Conservation (phyloP, 2,888 invertebrate genomes). For the Dioctria linearis region DNA sequence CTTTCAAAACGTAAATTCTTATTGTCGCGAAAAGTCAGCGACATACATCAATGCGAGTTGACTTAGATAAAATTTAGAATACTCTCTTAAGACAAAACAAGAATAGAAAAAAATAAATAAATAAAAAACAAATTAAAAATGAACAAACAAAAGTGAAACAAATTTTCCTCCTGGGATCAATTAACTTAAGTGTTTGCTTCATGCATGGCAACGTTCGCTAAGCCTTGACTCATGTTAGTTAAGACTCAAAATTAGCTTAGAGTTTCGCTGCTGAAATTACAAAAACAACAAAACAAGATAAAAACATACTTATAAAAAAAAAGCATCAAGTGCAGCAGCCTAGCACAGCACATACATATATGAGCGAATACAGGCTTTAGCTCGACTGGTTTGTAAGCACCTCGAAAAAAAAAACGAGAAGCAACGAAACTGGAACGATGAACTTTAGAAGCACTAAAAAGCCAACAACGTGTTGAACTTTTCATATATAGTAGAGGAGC, state of each 20-base stretch:
- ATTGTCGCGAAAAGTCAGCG: no score
- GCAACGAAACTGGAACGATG: slow-evolving; percentile 19
- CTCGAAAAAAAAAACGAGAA: slow-evolving; percentile 9
- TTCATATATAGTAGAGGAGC: not conserved
- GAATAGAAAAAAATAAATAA: no score
- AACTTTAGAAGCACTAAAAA: slow-evolving; percentile 27
- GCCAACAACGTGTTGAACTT: slow-evolving; percentile 29
- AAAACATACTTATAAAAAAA: not conserved
- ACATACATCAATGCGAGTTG: no score
- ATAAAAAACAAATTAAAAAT: not conserved
- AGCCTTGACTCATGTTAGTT: slow-evolving; percentile 27
- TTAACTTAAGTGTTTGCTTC: slow-evolving; percentile 22
- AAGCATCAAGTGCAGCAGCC: slow-evolving; percentile 11
- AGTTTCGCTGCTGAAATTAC: slow-evolving; percentile 14
- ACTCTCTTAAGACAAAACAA: no score
- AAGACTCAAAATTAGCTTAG: slow-evolving; percentile 19
- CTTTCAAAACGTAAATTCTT: no score
- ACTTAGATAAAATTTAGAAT: no score
- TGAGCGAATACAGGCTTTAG: not conserved
- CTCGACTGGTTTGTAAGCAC: slow-evolving; percentile 8
- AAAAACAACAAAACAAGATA: slow-evolving; percentile 3
- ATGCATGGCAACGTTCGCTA: slow-evolving; percentile 16
- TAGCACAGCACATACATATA: no score
- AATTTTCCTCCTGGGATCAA: slow-evolving; percentile 19
- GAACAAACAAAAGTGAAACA: not conserved